A percentile compares a stretch with the other conserved stretches of the same genome.
phyloP scores from a whole-genome alignment of 1,140 invertebrate species.

The Trichogramma pretiosum region DNA sequence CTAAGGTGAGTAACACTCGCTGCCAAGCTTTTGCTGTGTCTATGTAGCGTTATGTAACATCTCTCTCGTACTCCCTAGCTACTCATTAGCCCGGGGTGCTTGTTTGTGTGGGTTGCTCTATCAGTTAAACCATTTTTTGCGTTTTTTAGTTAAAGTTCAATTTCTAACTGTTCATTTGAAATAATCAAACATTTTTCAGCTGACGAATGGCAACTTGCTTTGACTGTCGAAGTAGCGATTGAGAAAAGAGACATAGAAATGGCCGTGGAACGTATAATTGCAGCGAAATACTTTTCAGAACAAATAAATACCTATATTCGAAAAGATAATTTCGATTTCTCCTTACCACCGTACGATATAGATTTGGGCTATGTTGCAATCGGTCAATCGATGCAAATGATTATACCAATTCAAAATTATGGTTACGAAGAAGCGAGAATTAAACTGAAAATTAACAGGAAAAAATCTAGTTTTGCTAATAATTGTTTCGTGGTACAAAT shows the following conservation, averaged over 20 bases:
- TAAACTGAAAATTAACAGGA: constrained; percentile 19
- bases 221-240: no score
- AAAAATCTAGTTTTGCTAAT: constrained; percentile 16
- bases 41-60: no score
- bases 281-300: background rate
- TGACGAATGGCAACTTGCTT: no score
- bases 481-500: constrained; percentile 29
- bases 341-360: constrained; percentile 2
- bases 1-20: no score
- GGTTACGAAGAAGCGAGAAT: constrained; percentile 29
- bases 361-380: constrained; percentile 37
- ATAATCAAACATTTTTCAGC: no score
- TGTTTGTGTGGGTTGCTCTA: no score
- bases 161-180: no score
- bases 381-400: constrained; percentile 22
- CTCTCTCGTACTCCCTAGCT: no score
- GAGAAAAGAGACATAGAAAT: constrained; percentile 40
- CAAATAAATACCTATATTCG: background rate
- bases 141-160: no score
- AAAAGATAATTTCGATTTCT: background rate
- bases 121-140: no score
- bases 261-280: constrained; percentile 32
- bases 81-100: no score
- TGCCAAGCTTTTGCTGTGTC: no score
- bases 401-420: constrained; percentile 34